Evolutionary conservation across 2,797 vertebrate species (phyloP), one percentile per base, ranked within the genome.

Genomic region (Acestrorhynchus altus): DNA sequence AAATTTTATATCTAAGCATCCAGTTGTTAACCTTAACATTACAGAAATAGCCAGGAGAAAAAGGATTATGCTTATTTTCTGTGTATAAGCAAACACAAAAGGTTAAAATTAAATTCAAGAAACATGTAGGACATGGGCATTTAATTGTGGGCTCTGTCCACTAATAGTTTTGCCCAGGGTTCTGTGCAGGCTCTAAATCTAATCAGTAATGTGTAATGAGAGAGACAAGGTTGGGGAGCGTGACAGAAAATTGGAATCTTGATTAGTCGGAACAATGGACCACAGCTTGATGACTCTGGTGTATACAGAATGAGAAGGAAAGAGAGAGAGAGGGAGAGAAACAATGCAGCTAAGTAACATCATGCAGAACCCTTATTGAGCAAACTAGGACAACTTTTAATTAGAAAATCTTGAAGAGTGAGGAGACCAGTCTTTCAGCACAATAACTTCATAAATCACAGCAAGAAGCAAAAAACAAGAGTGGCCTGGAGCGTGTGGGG

Each of bases 211-310:
- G 60, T 64, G 4, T 12, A 39, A 42, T 18, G 46, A 35, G 9
- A 10, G 24, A 47, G 20, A 22, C 31, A 9, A 31, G 65, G 26
- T 28, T 28, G 16, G 9, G 5, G 24, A 49, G 24, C 26, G 6
- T 67, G 24, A 67, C 44, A 28, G 18, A 49, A 67, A 10, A 31
- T 24, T 20, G 28, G 3, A 35, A 52, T 52, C 16, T 5, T 35
- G 46, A 52, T 51, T n/a, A 68, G 46, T 20, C 51, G 47, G 60
- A 66, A 47, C 64, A 66, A 66, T 47, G 1, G 63, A 65, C 24
- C 1, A 65, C 40, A 52, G 46, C 5, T 51, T 51, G 11, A 31
- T 51, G 47, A 15, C 66, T 42, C n/a, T 49, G 28, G 10, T 18
- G 39, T 52, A 68, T 5, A 31, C 28, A 31, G 46, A 68, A 10